Evolutionary conservation across 2,888 invertebrate species (phyloP), one percentile per base, ranked within the genome.

Genomic region (Hirtodrosophila cameraria): DNA sequence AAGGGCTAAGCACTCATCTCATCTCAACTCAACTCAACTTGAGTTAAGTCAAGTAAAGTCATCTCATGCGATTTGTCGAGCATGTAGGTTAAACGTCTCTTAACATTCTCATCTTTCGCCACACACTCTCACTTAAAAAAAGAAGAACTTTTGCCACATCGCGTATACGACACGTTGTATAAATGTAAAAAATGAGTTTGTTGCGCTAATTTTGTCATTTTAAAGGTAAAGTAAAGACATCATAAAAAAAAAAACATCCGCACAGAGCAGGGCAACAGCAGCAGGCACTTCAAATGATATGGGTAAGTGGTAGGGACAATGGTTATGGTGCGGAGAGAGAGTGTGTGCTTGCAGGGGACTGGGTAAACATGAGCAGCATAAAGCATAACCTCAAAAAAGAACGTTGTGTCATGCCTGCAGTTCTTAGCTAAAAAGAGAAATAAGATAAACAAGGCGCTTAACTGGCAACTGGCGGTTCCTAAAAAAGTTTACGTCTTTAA

Each of bases 181-280:
- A 25, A 52, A 36, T 38, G 35, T n/a, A 46, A 41, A 30, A 59
- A 61, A 12, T 43, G 59, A 55, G 55, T 64, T 64, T 62, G 59
- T 64, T 83, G 83, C 73, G 83, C 86, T 81, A 81, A 81, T 86
- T 81, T 79, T 42, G 57, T 38, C 59, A 52, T 57, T 49, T 54
- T 11, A 55, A 49, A 61, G 60, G 57, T 39, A 68, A 45, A 62
- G 36, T 55, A 54, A n/a, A 59, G 57, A 55, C 63, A 71, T 70
- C 60, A 65, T 50, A 65, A 69, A 53, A 31, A 13, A 8, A 18
- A 41, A 28, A n/a, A 39, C 33, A 8, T 12, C n/a, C n/a, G n/a
- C n/a, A n/a, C 46, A 36, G 18, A 55, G 20, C 75, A 65, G 38
- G 38, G 11, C 49, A 59, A 28, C 33, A 30, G 67, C 49, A 25